phyloP scores from a whole-genome alignment of 2,888 invertebrate genomes.

The Ormyrus labotus region DNA sequence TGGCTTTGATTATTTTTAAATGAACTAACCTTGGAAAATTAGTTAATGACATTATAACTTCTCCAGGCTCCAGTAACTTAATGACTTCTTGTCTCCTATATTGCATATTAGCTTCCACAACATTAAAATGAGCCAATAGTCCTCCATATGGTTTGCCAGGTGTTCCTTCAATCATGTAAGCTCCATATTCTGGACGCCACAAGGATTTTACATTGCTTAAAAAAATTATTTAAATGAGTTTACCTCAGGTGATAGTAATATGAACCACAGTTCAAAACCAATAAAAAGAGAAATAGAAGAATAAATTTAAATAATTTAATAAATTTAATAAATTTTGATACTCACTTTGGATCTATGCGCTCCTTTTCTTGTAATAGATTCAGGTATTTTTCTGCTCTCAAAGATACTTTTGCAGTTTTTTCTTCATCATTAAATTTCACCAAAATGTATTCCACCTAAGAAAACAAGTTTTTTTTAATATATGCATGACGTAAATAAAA shows the following conservation, averaged over 20 bases:
- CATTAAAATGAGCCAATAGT: slow-evolving; percentile 96
- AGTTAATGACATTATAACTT: slow-evolving; percentile 92
- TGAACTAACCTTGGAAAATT: slow-evolving; percentile 89
- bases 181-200: slow-evolving; percentile 98
- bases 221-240: slow-evolving; percentile 16
- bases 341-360: slow-evolving; percentile 84
- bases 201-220: slow-evolving; percentile 84
- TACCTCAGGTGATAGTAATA: too few species aligned
- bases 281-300: neutral
- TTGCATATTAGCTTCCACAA: slow-evolving; percentile 98
- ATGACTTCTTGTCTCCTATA: slow-evolving; percentile 90
- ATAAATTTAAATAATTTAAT: neutral
- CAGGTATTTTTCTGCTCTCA: slow-evolving; percentile 90
- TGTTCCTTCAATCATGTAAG: slow-evolving; percentile 99
- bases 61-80: slow-evolving; percentile 85
- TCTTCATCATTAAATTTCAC: slow-evolving; percentile 94
- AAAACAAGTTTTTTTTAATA: slow-evolving; percentile 48
- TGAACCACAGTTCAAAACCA: neutral
- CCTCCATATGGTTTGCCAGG: slow-evolving; percentile 98
- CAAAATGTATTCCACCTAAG: slow-evolving; percentile 93
- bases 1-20: slow-evolving; percentile 18
- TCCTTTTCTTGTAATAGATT: slow-evolving; percentile 89
- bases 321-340: slow-evolving; percentile 55
- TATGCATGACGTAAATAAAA: too few species aligned
- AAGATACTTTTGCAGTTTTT: slow-evolving; percentile 88